phyloP scores from a whole-genome alignment of 2,113 vertebrate species.

The Tichodroma muraria region DNA sequence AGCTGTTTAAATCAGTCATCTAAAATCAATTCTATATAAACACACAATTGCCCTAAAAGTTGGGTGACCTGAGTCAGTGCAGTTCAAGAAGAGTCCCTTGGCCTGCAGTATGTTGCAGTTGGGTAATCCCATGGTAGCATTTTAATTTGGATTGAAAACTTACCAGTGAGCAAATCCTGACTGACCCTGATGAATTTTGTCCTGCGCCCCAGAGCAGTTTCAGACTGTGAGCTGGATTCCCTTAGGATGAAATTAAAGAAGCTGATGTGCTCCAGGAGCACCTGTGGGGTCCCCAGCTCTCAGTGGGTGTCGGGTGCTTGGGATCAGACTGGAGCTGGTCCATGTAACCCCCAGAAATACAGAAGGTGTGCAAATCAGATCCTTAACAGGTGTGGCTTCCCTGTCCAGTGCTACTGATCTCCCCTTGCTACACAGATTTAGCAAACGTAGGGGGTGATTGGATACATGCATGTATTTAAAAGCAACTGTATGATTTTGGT shows the following conservation, averaged over 20 bases:
- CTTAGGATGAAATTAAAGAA: neutral
- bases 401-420: neutral
- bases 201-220: neutral
- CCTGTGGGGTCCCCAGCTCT: neutral
- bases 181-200: neutral
- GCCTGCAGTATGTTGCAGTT: neutral
- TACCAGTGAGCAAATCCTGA: neutral
- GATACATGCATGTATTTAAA: neutral
- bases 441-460: neutral
- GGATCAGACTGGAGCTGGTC: neutral
- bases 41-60: neutral
- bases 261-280: neutral
- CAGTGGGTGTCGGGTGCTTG: neutral
- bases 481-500: neutral
- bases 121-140: neutral
- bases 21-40: neutral
- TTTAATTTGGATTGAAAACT: neutral
- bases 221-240: neutral
- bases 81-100: neutral
- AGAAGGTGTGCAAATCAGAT: neutral
- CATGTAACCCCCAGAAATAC: neutral
- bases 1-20: neutral
- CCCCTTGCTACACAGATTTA: neutral
- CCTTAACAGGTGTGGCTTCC: neutral
- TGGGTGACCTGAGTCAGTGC: neutral